These are phyloP conservation scores for Brachyrhaphis roseni DNA, from an alignment of 2,797 vertebrate genomes.

Conservation along the genomic window DNA sequence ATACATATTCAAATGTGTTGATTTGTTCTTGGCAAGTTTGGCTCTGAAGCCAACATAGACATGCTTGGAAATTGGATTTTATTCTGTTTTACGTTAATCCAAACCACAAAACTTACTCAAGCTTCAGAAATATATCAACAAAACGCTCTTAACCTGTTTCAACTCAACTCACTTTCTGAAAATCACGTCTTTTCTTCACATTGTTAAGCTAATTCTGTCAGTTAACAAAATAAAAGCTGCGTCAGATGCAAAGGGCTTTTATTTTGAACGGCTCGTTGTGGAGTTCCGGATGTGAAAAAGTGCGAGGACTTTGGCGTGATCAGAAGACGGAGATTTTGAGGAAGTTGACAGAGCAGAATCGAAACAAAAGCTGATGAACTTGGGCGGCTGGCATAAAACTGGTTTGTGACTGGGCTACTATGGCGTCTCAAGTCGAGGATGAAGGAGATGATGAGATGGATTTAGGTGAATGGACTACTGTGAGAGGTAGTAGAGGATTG, in stretches of 20 bases:
- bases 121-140: neutral
- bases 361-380: no score
- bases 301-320: no score
- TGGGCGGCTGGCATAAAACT: no score
- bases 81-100: neutral
- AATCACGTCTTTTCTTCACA: neutral
- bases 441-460: no score
- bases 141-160: neutral
- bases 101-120: neutral
- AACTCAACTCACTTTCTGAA: neutral
- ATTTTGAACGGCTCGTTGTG: neutral
- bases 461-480: no score
- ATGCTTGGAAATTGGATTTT: neutral
- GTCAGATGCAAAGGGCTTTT: neutral
- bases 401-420: no score
- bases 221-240: constrained; percentile 3
- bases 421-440: no score
- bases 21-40: neutral
- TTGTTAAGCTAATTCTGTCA: neutral
- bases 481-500: no score
- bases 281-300: neutral
- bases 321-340: no score
- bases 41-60: neutral
- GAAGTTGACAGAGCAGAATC: no score
- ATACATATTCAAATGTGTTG: neutral